phyloP scores from a whole-genome alignment of 2,797 vertebrate species.

The Lagocephalus sceleratus region DNA sequence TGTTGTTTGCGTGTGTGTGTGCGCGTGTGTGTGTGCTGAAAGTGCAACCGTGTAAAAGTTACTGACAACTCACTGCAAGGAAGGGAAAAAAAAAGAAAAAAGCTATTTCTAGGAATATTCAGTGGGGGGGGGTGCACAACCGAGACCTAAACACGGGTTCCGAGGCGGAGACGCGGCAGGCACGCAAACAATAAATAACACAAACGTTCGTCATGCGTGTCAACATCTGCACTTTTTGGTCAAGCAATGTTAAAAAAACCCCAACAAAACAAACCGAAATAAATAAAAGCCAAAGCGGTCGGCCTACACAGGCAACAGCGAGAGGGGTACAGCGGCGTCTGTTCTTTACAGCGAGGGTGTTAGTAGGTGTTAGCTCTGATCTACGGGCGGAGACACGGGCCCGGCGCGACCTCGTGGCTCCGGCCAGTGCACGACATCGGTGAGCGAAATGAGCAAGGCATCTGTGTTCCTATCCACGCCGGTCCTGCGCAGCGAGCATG shows the following conservation, averaged over 20 bases:
- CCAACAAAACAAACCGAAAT: no score
- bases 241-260: slow-evolving; percentile 65
- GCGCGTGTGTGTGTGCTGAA: slow-evolving; percentile 15
- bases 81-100: slow-evolving; percentile 4
- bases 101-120: slow-evolving; percentile 28
- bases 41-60: slow-evolving; percentile 59
- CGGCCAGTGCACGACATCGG: slow-evolving; percentile 75
- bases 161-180: slow-evolving; percentile 54
- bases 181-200: slow-evolving; percentile 75
- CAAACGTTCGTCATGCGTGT: slow-evolving; percentile 58
- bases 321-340: slow-evolving; percentile 61
- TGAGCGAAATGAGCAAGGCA: slow-evolving; percentile 80
- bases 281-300: slow-evolving; percentile 76
- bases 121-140: slow-evolving; percentile 27
- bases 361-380: slow-evolving; percentile 70
- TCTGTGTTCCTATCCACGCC: slow-evolving; percentile 76
- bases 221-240: slow-evolving; percentile 67
- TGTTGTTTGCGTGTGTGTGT: slow-evolving; percentile 8
- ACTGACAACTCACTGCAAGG: slow-evolving; percentile 41
- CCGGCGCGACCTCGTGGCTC: slow-evolving; percentile 74
- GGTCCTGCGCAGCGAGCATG: slow-evolving; percentile 74
- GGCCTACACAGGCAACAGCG: slow-evolving; percentile 71
- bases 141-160: slow-evolving; percentile 40
- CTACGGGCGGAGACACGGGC: slow-evolving; percentile 71
- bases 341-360: slow-evolving; percentile 66